Base-by-base conservation (phyloP, 2,113 vertebrate species). In the Bambusicola thoracicus region DNA sequence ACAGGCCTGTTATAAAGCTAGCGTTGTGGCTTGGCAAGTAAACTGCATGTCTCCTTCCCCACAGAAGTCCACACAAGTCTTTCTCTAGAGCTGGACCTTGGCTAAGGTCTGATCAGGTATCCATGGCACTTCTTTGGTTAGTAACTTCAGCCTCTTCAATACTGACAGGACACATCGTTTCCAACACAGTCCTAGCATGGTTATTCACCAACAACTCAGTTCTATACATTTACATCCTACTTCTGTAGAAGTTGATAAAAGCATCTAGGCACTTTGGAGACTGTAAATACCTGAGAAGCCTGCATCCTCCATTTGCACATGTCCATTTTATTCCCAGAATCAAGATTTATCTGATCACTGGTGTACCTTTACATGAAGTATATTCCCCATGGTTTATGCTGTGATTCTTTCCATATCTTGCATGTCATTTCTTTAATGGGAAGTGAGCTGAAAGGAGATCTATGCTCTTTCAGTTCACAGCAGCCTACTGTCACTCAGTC, bases 171-270 rank as follows among this genome's bases (percentile, higher is more conserved):
- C 46, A 80, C 6, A 40, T 11, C 40, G 10, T 29, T 24, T 44
- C 11, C 63, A 88, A 21, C 34, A 20, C n/a, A 51, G 22, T 78
- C 19, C 80, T 43, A 46, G 10, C 20, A 6, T 15, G 25, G 55
- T 38, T 87, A 36, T 32, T 43, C 55, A 73, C 44, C n/a, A 66
- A 13, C 36, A 73, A 27, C 15, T 70, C 67, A 24, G 13, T 34
- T 73, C 43, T 12, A 36, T 55, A 5, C 44, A 44, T 44, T 34
- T 51, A 11, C 4, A 9, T 30, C n/a, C 30, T 72, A 14, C 4
- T n/a, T 80, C 75, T 85, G 32, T 67, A 85, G 63, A 82, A 81
- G 49, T 9, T 89, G 63, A 63, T 62, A 85, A 92, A 85, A 80
- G 21, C 67, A 80, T 27, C 11, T 51, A 36, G 32, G 15, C 82